Conservation (phyloP, 2,888 invertebrate species). For the Pseudococcus jackbeardsleyi region DNA sequence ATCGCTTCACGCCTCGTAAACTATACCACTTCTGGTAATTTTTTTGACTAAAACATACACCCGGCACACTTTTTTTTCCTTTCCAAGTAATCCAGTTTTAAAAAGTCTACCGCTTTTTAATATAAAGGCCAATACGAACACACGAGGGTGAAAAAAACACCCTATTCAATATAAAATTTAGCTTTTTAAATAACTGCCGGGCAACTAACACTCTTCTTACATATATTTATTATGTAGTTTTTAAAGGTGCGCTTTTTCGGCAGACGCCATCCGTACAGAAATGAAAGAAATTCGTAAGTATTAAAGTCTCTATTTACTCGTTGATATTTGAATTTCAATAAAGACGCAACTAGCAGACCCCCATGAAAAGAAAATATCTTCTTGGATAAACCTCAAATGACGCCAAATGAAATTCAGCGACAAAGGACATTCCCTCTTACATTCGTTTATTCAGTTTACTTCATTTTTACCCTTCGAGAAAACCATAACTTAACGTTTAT, state of each 20-base stretch:
- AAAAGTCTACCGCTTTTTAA: constrained; percentile 20
- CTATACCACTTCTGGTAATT: constrained; percentile 4
- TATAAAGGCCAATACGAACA: constrained; percentile 20
- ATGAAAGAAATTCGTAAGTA: constrained; percentile 56
- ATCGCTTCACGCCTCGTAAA: constrained; percentile 3
- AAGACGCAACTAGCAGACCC: constrained; percentile 9
- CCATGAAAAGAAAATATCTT: constrained; percentile 49
- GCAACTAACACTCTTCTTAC: constrained; percentile 30
- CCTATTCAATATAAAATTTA: constrained; percentile 50
- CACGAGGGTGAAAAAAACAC: constrained; percentile 6
- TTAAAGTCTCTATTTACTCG: constrained; percentile 59
- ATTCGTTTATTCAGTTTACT: constrained; percentile 35
- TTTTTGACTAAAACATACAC: neutral
- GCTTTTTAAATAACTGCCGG: constrained; percentile 50
- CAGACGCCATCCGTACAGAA: constrained; percentile 13
- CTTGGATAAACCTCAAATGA: constrained; percentile 60
- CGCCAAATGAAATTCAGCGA: constrained; percentile 58
- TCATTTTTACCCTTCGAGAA: neutral
- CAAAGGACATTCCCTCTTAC: constrained; percentile 53
- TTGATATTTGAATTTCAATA: constrained; percentile 60
- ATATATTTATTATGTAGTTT: constrained; percentile 46
- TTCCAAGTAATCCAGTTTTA: constrained; percentile 6
- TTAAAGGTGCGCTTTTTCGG: constrained; percentile 27
- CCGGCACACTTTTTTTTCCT: neutral
- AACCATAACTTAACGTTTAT: constrained; percentile 34